Percentiles rank a stretch among this genome's conserved stretches.
Evolutionary conservation across 2,113 vertebrate species (phyloP).

Genomic region (Phoxinus phoxinus): DNA sequence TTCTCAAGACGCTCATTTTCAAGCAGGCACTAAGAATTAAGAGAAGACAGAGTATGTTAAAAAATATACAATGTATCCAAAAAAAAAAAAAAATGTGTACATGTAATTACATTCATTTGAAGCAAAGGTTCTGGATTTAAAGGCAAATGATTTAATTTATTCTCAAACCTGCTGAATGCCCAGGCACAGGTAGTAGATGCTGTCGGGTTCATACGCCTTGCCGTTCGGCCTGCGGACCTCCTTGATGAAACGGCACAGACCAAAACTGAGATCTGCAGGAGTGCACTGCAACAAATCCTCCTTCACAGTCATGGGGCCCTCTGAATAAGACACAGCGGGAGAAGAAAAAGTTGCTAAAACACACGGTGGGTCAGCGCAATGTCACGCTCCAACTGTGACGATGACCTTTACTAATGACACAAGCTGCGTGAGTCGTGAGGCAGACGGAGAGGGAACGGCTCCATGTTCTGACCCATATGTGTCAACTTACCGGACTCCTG

Average conservation of each 20-base stretch:
- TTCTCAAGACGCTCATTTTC: constrained; percentile 95
- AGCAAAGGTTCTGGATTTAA: neutral
- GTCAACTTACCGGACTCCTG: constrained; percentile 71
- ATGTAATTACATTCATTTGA: neutral
- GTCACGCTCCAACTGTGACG: neutral
- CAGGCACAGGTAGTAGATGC: constrained; percentile 97
- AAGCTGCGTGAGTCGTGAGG: neutral
- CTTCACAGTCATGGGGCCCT: constrained; percentile 83
- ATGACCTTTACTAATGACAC: constrained; percentile 37
- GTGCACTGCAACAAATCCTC: constrained; percentile 91
- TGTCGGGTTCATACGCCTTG: constrained; percentile 90
- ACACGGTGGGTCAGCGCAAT: constrained; percentile 13
- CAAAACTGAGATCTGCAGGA: constrained; percentile 89
- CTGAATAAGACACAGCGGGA: constrained; percentile 23
- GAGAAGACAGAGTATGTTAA: neutral
- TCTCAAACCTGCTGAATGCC: constrained; percentile 93
- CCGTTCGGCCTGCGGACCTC: constrained; percentile 93
- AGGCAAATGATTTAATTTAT: neutral
- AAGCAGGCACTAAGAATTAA: constrained; percentile 87
- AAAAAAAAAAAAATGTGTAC: neutral
- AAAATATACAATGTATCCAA: neutral
- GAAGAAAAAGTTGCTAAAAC: constrained; percentile 3
- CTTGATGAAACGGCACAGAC: constrained; percentile 91
- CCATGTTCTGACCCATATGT: neutral
- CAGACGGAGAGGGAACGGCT: neutral